A percentile compares a stretch with the other conserved stretches of the same genome.
Conservation (phyloP, 2,888 invertebrate genomes). For the Hirtodrosophila histrioides region DNA sequence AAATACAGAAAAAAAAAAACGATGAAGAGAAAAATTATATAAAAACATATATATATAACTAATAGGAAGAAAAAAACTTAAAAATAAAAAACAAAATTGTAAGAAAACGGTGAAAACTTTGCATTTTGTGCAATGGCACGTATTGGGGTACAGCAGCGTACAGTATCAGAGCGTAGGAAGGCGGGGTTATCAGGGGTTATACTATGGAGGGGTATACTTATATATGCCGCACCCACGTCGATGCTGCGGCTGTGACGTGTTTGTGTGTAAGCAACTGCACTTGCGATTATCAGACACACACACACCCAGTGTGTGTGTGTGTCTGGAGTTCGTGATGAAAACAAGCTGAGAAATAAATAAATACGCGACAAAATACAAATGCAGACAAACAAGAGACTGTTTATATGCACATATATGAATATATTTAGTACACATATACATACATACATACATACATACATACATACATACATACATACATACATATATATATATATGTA, state of each 20-base stretch:
- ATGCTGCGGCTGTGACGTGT: constrained; percentile 41
- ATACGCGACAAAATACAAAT: constrained; percentile 43
- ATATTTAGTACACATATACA: not conserved
- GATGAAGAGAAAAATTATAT: constrained; percentile 1
- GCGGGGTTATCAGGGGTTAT: not conserved
- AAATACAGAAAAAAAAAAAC: constrained; percentile 19
- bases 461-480: not conserved
- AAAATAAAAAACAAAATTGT: constrained; percentile 10
- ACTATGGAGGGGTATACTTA: not conserved
- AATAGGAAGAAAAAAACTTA: constrained; percentile 1
- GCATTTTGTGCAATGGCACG: constrained; percentile 62
- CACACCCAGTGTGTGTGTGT: not conserved
- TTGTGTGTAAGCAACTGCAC: constrained; percentile 54
- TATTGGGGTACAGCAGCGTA: constrained; percentile 34
- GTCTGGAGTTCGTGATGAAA: constrained; percentile 52
- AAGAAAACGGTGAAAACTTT: constrained; percentile 53
- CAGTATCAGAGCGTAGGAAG: not conserved
- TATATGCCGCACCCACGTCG: constrained; percentile 49
- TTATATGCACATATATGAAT: not conserved
- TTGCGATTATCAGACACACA: constrained; percentile 56
- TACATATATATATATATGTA: no score
- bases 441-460: not conserved
- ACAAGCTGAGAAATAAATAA: constrained; percentile 42
- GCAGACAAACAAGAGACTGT: constrained; percentile 10
- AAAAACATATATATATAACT: constrained; percentile 3